Conservation (phyloP, 2,113 vertebrate species). For the Pyxicephalus adspersus region DNA sequence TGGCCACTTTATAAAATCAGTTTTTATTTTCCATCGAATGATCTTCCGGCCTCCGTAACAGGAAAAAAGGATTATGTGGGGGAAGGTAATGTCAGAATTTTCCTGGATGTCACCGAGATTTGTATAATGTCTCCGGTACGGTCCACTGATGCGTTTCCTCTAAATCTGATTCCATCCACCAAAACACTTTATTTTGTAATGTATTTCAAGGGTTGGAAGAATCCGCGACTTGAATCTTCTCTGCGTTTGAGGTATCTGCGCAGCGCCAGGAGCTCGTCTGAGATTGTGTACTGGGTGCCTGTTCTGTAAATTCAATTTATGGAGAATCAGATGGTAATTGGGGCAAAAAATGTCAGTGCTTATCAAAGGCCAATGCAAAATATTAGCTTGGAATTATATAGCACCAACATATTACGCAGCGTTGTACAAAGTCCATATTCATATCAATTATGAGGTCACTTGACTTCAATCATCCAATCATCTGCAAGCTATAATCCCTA, state of each 20-base stretch:
- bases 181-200: slow-evolving; percentile 24
- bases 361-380: too few relatives aligned
- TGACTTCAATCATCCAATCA: too few relatives aligned
- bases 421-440: too few relatives aligned
- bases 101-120: slow-evolving; percentile 18
- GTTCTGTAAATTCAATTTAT: not conserved
- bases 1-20: not conserved
- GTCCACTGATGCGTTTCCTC: not conserved
- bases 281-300: not conserved
- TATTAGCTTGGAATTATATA: too few relatives aligned
- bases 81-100: not conserved
- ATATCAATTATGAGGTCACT: too few relatives aligned
- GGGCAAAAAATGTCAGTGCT: not conserved
- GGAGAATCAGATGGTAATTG: not conserved
- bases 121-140: slow-evolving; percentile 14
- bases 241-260: not conserved
- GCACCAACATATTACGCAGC: too few relatives aligned
- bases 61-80: not conserved
- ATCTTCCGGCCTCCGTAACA: slow-evolving; percentile 1
- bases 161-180: slow-evolving; percentile 3
- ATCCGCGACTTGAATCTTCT: not conserved
- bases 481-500: too few relatives aligned
- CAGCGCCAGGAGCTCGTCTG: not conserved
- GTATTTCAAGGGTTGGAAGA: slow-evolving; percentile 13
- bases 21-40: slow-evolving; percentile 8